phyloP scores from a whole-genome alignment of 2,113 vertebrate species.

The Ceratotherium simum region DNA sequence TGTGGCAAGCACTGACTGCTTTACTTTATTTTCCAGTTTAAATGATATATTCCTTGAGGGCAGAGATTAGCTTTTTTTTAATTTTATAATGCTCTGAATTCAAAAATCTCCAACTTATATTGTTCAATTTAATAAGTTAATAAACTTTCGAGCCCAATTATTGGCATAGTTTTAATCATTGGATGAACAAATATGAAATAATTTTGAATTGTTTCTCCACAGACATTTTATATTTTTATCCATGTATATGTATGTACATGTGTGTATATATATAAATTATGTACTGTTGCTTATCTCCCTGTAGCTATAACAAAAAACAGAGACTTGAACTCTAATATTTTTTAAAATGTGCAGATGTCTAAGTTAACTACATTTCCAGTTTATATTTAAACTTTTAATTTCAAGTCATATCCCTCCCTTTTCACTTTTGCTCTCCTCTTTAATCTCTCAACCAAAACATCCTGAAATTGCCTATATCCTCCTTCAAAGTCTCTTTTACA shows the following conservation, averaged over 20 bases:
- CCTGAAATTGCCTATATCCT: not conserved
- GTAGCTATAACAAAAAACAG: not conserved
- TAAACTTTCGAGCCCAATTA: constrained; percentile 43
- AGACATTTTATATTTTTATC: not conserved
- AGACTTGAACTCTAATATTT: constrained; percentile 17
- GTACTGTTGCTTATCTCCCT: not conserved
- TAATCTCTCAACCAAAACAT: not conserved
- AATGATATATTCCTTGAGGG: constrained; percentile 10
- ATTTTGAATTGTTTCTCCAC: constrained; percentile 24
- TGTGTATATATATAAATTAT: not conserved
- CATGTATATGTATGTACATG: not conserved
- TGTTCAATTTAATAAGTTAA: constrained; percentile 31
- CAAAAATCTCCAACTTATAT: constrained; percentile 27
- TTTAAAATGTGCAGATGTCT: not conserved
- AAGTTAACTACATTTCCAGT: not conserved
- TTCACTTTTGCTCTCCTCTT: not conserved
- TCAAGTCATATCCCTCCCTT: not conserved
- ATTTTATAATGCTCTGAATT: constrained; percentile 42
- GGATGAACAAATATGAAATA: not conserved
- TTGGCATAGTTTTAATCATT: not conserved
- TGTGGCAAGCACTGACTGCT: not conserved
- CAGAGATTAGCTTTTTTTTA: constrained; percentile 27
- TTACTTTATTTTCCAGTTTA: not conserved
- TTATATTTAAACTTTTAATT: constrained; percentile 21
- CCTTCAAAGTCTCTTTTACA: not conserved